phyloP scores from a whole-genome alignment of 1,140 invertebrate genomes.

The Caenorhabditis latens region DNA sequence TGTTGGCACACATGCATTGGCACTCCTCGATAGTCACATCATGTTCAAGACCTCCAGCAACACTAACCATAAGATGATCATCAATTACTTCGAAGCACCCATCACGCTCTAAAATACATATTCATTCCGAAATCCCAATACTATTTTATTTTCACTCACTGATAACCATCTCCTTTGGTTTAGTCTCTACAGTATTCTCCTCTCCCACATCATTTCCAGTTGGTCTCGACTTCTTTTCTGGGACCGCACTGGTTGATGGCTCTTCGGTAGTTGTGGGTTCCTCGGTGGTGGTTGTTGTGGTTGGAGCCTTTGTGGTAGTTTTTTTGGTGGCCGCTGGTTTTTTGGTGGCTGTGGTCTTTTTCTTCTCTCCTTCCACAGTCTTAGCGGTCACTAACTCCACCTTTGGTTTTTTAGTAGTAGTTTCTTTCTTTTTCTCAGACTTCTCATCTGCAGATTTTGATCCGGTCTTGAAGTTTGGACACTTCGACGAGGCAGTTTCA shows the following conservation, averaged over 20 bases:
- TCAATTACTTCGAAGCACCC: conserved; percentile 72
- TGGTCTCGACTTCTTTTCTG: conserved; percentile 37
- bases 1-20: conserved; percentile 74
- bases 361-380: conserved; percentile 32
- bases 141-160: neutral
- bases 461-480: conserved; percentile 20
- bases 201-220: conserved; percentile 20
- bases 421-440: conserved; percentile 24
- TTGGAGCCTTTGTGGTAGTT: conserved; percentile 28
- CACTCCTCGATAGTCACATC: conserved; percentile 74
- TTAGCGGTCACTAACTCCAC: conserved; percentile 1
- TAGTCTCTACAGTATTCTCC: neutral
- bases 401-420: conserved; percentile 28
- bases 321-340: conserved; percentile 26
- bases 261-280: conserved; percentile 40
- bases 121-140: neutral
- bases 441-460: neutral
- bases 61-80: conserved; percentile 70
- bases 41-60: conserved; percentile 74
- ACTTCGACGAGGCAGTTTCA: conserved; percentile 32
- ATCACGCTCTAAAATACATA: conserved; percentile 6
- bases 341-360: neutral
- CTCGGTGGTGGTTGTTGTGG: conserved; percentile 11
- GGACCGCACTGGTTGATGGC: conserved; percentile 34
- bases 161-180: conserved; percentile 3